Evolutionary conservation across 2,113 vertebrate species (phyloP).

Genomic region (Etheostoma spectabile): DNA sequence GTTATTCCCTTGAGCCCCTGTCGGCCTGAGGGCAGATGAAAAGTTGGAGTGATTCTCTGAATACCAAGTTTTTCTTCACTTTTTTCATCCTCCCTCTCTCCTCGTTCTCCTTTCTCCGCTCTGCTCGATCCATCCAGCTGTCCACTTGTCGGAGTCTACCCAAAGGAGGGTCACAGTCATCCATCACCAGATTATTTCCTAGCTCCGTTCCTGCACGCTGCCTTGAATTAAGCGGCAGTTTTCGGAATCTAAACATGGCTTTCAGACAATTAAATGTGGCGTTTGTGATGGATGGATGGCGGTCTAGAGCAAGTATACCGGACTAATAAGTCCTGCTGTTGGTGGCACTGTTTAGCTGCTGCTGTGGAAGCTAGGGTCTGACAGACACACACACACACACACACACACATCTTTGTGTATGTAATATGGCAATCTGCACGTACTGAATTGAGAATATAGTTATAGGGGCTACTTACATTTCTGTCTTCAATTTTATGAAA

Average conservation of each 20-base stretch:
- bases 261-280: conserved; percentile 85
- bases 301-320: conserved; percentile 27
- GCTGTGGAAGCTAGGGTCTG: conserved; percentile 10
- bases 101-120: conserved; percentile 43
- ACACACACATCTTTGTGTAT: neutral
- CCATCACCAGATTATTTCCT: conserved; percentile 86
- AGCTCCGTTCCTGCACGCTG: conserved; percentile 81
- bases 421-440: neutral
- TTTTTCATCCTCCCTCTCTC: conserved; percentile 6
- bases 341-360: conserved; percentile 63
- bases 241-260: conserved; percentile 86
- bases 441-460: neutral
- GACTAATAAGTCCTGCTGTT: conserved; percentile 67
- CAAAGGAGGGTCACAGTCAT: conserved; percentile 88
- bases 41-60: conserved; percentile 70
- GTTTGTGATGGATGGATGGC: conserved; percentile 88
- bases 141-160: conserved; percentile 73
- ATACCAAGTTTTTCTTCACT: conserved; percentile 67
- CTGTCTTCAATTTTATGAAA: neutral
- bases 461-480: neutral
- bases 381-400: neutral
- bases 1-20: conserved; percentile 76
- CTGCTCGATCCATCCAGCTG: conserved; percentile 69
- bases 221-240: conserved; percentile 87
- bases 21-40: conserved; percentile 74